Evolutionary conservation across 2,888 invertebrate species (phyloP).

Genomic region (Sinohyriopsis cumingii): DNA sequence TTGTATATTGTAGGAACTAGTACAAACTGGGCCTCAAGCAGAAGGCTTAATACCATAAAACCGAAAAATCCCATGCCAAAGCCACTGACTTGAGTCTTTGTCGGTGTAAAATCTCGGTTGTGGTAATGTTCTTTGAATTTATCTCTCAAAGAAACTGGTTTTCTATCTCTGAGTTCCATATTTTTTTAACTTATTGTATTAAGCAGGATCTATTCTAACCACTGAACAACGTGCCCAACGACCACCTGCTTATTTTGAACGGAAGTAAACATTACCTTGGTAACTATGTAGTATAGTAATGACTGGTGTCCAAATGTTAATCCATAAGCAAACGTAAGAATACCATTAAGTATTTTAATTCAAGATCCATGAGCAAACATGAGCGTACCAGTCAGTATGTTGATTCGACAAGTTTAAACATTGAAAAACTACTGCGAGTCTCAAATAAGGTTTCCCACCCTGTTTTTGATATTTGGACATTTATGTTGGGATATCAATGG

Average conservation of each 20-base stretch:
- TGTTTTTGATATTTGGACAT: no score
- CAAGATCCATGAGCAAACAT: no score
- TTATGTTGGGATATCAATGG: no score
- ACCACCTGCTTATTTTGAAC: slow-evolving; percentile 33
- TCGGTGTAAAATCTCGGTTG: slow-evolving; percentile 49
- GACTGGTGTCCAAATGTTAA: slow-evolving; percentile 9
- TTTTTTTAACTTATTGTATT: background rate
- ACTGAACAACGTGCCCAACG: slow-evolving; percentile 8
- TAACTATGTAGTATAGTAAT: slow-evolving; percentile 28
- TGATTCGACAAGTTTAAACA: no score
- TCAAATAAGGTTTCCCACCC: no score
- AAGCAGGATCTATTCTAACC: background rate
- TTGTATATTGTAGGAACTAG: slow-evolving; percentile 48
- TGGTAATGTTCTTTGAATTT: slow-evolving; percentile 50
- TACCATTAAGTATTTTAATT: no score
- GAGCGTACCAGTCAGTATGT: no score
- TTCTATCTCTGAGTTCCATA: slow-evolving; percentile 52
- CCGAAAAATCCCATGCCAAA: slow-evolving; percentile 43
- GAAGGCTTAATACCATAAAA: slow-evolving; percentile 37
- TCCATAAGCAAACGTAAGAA: no score
- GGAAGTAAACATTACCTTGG: slow-evolving; percentile 30
- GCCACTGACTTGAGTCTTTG: slow-evolving; percentile 33
- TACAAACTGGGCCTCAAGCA: slow-evolving; percentile 42
- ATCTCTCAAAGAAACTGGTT: slow-evolving; percentile 45
- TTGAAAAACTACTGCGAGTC: no score